Base-by-base conservation (phyloP, 2,797 vertebrate species). In the Cirrhinus mrigala region DNA sequence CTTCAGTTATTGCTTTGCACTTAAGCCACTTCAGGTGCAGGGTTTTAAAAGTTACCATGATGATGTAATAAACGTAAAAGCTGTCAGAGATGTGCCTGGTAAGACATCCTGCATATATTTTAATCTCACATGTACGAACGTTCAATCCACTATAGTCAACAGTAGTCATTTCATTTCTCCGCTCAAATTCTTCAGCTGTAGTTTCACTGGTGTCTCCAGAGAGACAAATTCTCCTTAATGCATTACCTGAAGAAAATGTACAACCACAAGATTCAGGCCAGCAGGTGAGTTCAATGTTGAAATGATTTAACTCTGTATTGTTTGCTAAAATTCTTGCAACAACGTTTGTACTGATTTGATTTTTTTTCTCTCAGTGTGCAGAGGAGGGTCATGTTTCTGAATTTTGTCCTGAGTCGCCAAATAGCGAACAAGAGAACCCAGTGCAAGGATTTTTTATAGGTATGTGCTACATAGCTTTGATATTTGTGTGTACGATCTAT, bases 1-100 rank as follows among this genome's bases (percentile, higher is more conserved):
- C n/a, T 90, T 83, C 54, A 87, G 64, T 81, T 70, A 83, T n/a
- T 90, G 86, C 84, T 66, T 73, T 44, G 70, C 56, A 8, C 58
- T 78, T 74, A 77, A 82, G 24, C 52, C 52, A n/a, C 44, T 40
- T 37, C 24, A 6, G 16, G 16, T 75, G n/a, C 74, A 66, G 60
- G 74, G 16, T 27, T 58, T 3, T 18, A 52, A 29, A 69, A 40
- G 11, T 24, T 52, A 58, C 15, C 1, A 15, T 6, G 48, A 18
- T 16, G 24, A 15, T 60, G 22, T 24, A 56, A 16, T 27, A 27
- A 44, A 54, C 1, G 29, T 68, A 12, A 33, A 64, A 24, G 50
- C 5, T 20, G 46, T 18, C 71, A 24, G 16, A 37, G 33, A 37
- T 83, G 48, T 76, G 46, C 29, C 22, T 54, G 82, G 82, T 83